Conservation (phyloP, 2,888 invertebrate genomes). For the Dicranocentrus wangi region DNA sequence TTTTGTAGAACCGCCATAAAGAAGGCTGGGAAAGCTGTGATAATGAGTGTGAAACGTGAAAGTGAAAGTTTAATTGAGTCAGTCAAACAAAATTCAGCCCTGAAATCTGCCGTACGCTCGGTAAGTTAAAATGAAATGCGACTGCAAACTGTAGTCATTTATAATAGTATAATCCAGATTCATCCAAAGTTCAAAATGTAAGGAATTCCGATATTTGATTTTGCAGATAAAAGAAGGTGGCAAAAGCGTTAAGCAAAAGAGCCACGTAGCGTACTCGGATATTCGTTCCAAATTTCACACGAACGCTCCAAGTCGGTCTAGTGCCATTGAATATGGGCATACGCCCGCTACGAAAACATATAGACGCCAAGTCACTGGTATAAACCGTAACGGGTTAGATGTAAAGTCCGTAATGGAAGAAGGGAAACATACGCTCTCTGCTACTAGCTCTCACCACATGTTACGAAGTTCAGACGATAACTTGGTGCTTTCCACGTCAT, state of each 20-base stretch:
- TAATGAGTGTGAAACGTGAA: conserved; percentile 72
- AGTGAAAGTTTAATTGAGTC: conserved; percentile 71
- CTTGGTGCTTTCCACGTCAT: conserved; percentile 68
- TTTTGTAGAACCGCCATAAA: conserved; percentile 69
- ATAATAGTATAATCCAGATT: too few relatives aligned
- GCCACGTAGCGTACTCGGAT: conserved; percentile 83
- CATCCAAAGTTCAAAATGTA: too few relatives aligned
- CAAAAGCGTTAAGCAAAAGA: conserved; percentile 81
- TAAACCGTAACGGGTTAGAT: conserved; percentile 11
- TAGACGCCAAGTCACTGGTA: conserved; percentile 51
- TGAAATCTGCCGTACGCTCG: conserved; percentile 71
- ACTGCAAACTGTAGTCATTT: too few relatives aligned
- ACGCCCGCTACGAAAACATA: conserved; percentile 64
- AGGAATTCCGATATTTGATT: too few relatives aligned
- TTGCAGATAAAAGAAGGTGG: conserved; percentile 83
- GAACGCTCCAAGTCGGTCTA: conserved; percentile 30
- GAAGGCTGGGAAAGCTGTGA: conserved; percentile 73
- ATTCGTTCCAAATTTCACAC: conserved; percentile 80
- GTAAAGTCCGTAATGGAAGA: conserved; percentile 25
- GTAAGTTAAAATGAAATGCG: conserved; percentile 63
- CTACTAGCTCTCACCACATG: conserved; percentile 48
- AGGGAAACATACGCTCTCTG: conserved; percentile 15
- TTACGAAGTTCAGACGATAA: conserved; percentile 69
- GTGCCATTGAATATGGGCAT: conserved; percentile 54
- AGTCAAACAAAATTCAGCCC: conserved; percentile 71